Percentiles rank a stretch among this genome's conserved stretches.
phyloP scores from a whole-genome alignment of 2,888 invertebrate species.

The Nymphalis urticae region DNA sequence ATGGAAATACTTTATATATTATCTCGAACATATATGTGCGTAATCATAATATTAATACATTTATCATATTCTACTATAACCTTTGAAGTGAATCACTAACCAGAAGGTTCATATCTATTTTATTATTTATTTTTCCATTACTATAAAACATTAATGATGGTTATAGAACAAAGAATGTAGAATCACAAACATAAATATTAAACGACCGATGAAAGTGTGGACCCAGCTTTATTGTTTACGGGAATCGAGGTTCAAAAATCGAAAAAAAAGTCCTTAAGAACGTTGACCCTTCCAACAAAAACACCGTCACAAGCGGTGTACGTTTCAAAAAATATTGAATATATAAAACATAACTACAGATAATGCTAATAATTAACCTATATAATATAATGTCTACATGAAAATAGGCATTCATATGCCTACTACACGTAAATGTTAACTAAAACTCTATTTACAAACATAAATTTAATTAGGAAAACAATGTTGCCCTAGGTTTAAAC shows the following conservation, averaged over 20 bases:
- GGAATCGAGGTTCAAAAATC: conserved; percentile 5
- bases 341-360: neutral
- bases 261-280: conserved; percentile 13
- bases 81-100: too few species aligned
- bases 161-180: neutral
- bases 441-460: neutral
- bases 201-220: neutral
- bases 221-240: conserved; percentile 10
- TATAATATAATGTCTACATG: neutral
- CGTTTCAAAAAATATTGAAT: neutral
- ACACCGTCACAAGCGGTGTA: neutral
- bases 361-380: neutral
- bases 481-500: conserved; percentile 5
- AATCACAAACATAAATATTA: neutral
- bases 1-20: too few species aligned
- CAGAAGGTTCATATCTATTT: too few species aligned
- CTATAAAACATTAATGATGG: too few species aligned
- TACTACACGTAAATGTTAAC: neutral
- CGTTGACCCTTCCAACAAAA: conserved; percentile 21
- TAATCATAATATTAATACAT: too few species aligned
- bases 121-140: too few species aligned
- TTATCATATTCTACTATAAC: too few species aligned
- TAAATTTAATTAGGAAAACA: neutral
- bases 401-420: neutral
- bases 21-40: too few species aligned